Evolutionary conservation across 2,888 invertebrate genomes (phyloP).

Genomic region (Campopleginae sp.): DNA sequence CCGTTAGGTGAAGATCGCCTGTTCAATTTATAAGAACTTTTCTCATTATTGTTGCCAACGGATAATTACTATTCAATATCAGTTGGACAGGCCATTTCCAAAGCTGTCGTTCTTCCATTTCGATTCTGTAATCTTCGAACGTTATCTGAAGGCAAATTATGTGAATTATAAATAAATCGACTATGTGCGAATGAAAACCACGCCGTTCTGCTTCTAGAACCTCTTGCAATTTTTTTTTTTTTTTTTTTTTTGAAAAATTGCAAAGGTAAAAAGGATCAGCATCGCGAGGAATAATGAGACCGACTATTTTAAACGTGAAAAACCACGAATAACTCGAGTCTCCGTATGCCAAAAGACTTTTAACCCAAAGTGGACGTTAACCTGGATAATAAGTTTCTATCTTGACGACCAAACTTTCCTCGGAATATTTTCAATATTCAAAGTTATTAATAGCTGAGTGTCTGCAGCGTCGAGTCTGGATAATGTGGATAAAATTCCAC

Average conservation of each 20-base stretch:
- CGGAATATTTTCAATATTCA: conserved; percentile 22
- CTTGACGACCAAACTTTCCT: conserved; percentile 20
- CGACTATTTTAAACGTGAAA: background rate
- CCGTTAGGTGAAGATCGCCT: conserved; percentile 74
- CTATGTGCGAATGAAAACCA: background rate
- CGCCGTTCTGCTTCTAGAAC: background rate
- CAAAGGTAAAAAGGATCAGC: background rate
- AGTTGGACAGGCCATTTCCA: background rate
- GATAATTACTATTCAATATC: conserved; percentile 58
- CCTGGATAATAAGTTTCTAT: conserved; percentile 50
- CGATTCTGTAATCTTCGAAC: background rate
- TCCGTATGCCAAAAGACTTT: conserved; percentile 1
- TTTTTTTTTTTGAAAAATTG: background rate
- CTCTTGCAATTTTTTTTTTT: background rate
- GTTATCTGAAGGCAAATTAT: background rate
- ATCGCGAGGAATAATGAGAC: background rate
- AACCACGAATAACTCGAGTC: background rate
- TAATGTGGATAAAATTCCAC: background rate
- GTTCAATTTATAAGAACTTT: conserved; percentile 75
- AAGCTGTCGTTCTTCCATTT: conserved; percentile 1
- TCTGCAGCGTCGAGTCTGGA: background rate
- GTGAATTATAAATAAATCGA: conserved; percentile 34
- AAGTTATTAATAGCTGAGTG: conserved; percentile 25
- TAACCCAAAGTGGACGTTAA: conserved; percentile 36
- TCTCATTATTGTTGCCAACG: conserved; percentile 25